Evolutionary conservation across 1,140 invertebrate species (phyloP), one percentile per base, ranked within the genome.

Genomic region (Drosophila elegans): DNA sequence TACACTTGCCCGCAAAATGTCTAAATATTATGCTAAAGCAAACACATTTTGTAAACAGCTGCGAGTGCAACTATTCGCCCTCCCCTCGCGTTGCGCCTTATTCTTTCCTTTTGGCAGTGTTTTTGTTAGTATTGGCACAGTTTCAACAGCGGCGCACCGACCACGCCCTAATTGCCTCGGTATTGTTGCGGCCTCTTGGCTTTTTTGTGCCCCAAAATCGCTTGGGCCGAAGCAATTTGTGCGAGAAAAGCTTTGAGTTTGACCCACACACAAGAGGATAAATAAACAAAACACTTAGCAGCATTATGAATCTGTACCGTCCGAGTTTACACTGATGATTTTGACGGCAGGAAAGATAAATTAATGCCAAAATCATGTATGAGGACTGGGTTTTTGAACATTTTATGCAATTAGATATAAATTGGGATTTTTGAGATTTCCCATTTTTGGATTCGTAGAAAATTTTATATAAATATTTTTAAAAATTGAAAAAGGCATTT

Each of bases 21-120:
- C 48, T 54, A 73, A 73, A 62, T 74, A 53, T 74, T 72, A 54
- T 46, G 67, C 67, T 60, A 73, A 72, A 71, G 54, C 66, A 60
- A 72, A 61, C 67, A 72, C 10, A 72, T 72, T 60, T 72, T 52
- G 55, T 61, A 73, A 73, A 73, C 67, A 71, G 69, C 69, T 73
- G 67, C 69, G 52, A 60, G 44, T 53, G 53, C 56, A 79, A 67
- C 48, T 72, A 74, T 55, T 63, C 53, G 10, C 9, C n/a, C 9
- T 25, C 21, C 13, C 29, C 29, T 32, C 27, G 11, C 59, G 21
- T 9, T 6, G 2, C 10, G 39, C 34, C 11, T 38, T 36, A 12
- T 12, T 9, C 13, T 52, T 6, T 39, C 45, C n/a, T 51, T 21
- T 69, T 36, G 67, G 67, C 36, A 25, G n/a, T 48, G 62, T 46